phyloP scores from a whole-genome alignment of 2,113 vertebrate species.

The Psittacula cyanocephala region DNA sequence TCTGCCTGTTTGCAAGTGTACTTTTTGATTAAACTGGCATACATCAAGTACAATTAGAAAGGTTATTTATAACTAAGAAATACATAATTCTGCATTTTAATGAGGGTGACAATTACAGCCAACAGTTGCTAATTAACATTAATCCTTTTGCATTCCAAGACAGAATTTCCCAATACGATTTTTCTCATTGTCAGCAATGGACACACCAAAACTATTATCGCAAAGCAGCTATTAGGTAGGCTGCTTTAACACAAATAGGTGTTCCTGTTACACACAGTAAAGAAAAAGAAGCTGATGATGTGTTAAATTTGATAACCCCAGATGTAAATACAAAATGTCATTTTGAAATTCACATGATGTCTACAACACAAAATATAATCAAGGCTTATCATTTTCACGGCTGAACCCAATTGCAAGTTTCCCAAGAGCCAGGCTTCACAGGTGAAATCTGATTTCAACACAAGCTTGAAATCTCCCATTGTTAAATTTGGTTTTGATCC shows the following conservation, averaged over 20 bases:
- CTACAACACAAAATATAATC: slow-evolving; percentile 23
- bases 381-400: slow-evolving; percentile 3
- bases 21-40: slow-evolving; percentile 83
- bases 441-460: slow-evolving; percentile 43
- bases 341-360: slow-evolving; percentile 19
- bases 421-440: slow-evolving; percentile 9
- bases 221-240: not conserved
- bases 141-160: slow-evolving; percentile 68
- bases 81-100: slow-evolving; percentile 81
- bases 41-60: slow-evolving; percentile 82
- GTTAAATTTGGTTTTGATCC: slow-evolving; percentile 33
- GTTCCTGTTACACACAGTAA: not conserved
- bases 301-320: slow-evolving; percentile 22
- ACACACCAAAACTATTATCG: not conserved
- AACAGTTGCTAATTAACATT: slow-evolving; percentile 76
- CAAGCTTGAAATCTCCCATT: not conserved
- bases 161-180: slow-evolving; percentile 54
- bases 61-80: slow-evolving; percentile 82
- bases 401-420: slow-evolving; percentile 9
- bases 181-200: slow-evolving; percentile 59
- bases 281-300: slow-evolving; percentile 3
- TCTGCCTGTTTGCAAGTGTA: slow-evolving; percentile 73
- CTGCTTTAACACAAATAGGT: not conserved
- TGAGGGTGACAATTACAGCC: slow-evolving; percentile 75
- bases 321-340: not conserved